A percentile compares a stretch with the other conserved stretches of the same genome.
Conservation (phyloP, 1,140 invertebrate species). For the Lamellibrachia luymesi region DNA sequence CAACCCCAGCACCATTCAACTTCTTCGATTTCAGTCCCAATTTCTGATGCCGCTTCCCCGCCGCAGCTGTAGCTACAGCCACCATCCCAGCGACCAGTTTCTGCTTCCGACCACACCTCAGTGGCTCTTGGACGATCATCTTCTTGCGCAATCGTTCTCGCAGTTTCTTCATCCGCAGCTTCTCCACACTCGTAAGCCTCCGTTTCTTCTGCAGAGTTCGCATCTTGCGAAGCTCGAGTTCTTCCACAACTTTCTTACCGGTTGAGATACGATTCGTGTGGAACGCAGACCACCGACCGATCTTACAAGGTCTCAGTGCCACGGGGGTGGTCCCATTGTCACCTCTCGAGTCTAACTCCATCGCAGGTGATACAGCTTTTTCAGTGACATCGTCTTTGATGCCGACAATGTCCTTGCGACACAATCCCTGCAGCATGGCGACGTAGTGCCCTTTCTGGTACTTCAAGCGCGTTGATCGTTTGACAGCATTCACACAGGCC, state of each 20-base stretch:
- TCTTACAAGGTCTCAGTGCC: background rate
- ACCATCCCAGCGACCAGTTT: background rate
- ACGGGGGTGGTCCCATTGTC: background rate
- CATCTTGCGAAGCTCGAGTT: background rate
- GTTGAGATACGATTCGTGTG: background rate
- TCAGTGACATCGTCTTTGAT: background rate
- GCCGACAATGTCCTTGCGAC: background rate
- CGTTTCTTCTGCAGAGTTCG: background rate
- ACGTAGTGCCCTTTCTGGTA: background rate
- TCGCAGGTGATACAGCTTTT: background rate
- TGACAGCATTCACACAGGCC: background rate
- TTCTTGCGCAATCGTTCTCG: background rate
- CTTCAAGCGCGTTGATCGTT: background rate
- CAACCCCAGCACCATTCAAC: background rate
- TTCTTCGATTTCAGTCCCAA: background rate
- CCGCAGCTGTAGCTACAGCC: background rate
- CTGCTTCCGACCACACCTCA: background rate
- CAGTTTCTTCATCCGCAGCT: background rate
- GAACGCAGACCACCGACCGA: background rate
- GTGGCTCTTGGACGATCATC: background rate
- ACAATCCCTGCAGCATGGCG: background rate
- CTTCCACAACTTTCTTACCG: background rate
- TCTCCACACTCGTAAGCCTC: background rate
- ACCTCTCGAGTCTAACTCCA: background rate
- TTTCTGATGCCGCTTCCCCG: background rate